Evolutionary conservation across 1,140 invertebrate species (phyloP).

Genomic region (Pseudoatta argentina): DNA sequence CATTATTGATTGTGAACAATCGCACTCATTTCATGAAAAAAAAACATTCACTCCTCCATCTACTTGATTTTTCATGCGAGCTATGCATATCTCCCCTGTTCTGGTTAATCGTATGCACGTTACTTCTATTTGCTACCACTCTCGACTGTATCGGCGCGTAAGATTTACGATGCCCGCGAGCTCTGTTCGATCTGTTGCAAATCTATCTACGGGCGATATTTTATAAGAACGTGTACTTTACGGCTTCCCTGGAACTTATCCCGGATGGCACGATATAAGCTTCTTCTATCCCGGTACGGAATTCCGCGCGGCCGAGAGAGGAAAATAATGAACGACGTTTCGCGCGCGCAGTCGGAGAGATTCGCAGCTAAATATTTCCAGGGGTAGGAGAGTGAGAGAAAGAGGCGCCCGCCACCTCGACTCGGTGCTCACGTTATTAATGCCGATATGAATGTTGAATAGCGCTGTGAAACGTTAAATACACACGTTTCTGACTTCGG

Average conservation of each 20-base stretch:
- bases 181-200: conserved; percentile 70
- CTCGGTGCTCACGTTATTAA: conserved; percentile 48
- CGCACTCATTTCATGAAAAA: not conserved
- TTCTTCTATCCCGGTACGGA: conserved; percentile 54
- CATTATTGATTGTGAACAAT: not conserved
- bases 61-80: not conserved
- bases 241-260: conserved; percentile 69
- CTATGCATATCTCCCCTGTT: conserved; percentile 49
- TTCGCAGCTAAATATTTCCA: conserved; percentile 60
- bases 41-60: not conserved
- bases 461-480: conserved; percentile 50
- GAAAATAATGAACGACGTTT: conserved; percentile 69
- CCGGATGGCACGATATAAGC: conserved; percentile 71
- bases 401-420: conserved; percentile 30
- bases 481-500: conserved; percentile 51
- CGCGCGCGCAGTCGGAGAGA: conserved; percentile 37
- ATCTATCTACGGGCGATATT: conserved; percentile 72
- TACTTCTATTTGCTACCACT: conserved; percentile 63
- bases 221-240: conserved; percentile 69
- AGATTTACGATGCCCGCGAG: conserved; percentile 71
- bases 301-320: conserved; percentile 26
- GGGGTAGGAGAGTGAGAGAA: conserved; percentile 11
- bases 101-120: conserved; percentile 29
- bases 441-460: conserved; percentile 61
- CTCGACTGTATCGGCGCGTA: conserved; percentile 52